Base-by-base conservation (phyloP, 2,797 vertebrate species). In the Melanotaenia boesemani region DNA sequence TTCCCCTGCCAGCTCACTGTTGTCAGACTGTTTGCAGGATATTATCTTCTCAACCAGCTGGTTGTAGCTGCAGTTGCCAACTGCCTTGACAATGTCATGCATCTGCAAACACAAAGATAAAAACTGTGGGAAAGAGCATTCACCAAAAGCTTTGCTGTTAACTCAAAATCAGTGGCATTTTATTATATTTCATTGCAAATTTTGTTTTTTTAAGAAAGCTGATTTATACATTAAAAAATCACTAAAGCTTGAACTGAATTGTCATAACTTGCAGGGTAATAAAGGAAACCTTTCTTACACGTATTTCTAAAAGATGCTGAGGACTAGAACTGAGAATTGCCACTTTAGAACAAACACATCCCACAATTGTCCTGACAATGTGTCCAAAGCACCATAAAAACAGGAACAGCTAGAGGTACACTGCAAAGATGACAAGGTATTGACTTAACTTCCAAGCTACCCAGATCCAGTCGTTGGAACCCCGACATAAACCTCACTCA, bases 21-120 rank as follows among this genome's bases (percentile, higher is more conserved):
- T 97, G 82, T 97, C 97, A 0, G 98, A 99, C 90, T 99, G 98
- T 86, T 99, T 99, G 92, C 96, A 99, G 82, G 95, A 97, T 91
- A 99, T 99, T 9, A 99, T 98, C 94, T 99, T 99, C 95, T 99
- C 98, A 72, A 99, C 98, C 81, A 99, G 94, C 90, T 99, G 98
- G 94, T 99, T 99, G 91, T 99, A 99, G 92, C 98, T 99, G 95
- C 98, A 99, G 94, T 97, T 97, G 81, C 97, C 97, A 89, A 99
- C 97, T 67, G 98, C 97, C 92, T 96, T 98, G 80, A 97, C 97
- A 87, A 97, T 96, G 92, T 99, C 98, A 58, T 95, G 93, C 91
- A 96, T 97, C 98, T 99, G 92, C 56, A 94, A 89, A 90, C 34
- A 92, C 34, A 92, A 78, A 79, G 86, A 79, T 86, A 87, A 83